These are phyloP conservation scores for Odontesthes bonariensis DNA, from an alignment of 2,113 vertebrate genomes.

Conservation along the genomic window DNA sequence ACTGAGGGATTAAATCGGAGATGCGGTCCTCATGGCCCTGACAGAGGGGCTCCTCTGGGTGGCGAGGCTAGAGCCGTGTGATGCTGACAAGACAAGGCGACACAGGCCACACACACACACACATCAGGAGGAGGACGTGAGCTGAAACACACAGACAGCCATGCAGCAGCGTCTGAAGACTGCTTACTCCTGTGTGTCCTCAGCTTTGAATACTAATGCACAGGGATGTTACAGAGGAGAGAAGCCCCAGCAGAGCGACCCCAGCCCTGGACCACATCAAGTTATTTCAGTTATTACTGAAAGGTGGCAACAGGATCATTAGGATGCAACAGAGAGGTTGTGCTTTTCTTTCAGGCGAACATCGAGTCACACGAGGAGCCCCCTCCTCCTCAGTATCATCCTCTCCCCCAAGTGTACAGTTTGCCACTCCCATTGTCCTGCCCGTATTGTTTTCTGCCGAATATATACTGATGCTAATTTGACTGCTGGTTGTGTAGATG, in stretches of 20 bases:
- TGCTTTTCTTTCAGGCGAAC: slow-evolving; percentile 53
- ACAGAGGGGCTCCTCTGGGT: slow-evolving; percentile 90
- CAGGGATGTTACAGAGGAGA: slow-evolving; percentile 90
- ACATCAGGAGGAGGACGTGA: slow-evolving; percentile 77
- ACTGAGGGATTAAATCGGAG: slow-evolving; percentile 79
- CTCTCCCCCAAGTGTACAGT: slow-evolving; percentile 68
- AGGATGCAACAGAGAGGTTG: slow-evolving; percentile 87
- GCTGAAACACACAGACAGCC: slow-evolving; percentile 86
- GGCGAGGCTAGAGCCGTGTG: slow-evolving; percentile 84
- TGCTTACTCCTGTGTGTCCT: slow-evolving; percentile 92
- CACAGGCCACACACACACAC: slow-evolving; percentile 89
- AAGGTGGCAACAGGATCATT: slow-evolving; percentile 89
- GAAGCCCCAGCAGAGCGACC: slow-evolving; percentile 92
- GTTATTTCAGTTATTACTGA: slow-evolving; percentile 90
- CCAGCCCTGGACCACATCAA: slow-evolving; percentile 89
- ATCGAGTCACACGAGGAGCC: slow-evolving; percentile 45
- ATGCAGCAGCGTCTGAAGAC: slow-evolving; percentile 91
- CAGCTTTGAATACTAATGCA: slow-evolving; percentile 94
- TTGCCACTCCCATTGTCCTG: slow-evolving; percentile 67
- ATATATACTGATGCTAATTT: slow-evolving; percentile 79
- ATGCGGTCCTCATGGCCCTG: slow-evolving; percentile 84
- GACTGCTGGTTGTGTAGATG: slow-evolving; percentile 62
- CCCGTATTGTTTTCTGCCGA: slow-evolving; percentile 69
- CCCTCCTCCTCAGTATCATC: slow-evolving; percentile 31
- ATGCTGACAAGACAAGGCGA: slow-evolving; percentile 89